phyloP scores from a whole-genome alignment of 2,797 vertebrate genomes.

The Columba guinea region DNA sequence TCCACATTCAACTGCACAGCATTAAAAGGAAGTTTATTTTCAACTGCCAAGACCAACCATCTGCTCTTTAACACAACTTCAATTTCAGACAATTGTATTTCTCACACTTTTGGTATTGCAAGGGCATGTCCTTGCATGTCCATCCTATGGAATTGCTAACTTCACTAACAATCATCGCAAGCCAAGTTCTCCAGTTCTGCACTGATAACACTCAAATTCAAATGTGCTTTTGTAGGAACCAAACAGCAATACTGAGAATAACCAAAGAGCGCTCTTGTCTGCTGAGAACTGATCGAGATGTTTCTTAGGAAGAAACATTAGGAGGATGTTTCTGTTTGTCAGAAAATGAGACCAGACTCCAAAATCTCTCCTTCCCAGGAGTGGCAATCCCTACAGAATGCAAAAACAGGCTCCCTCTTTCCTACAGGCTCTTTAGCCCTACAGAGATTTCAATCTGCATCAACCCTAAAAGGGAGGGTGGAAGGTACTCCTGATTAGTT shows the following conservation, averaged over 20 bases:
- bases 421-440: background rate
- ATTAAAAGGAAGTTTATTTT: background rate
- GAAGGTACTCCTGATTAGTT: background rate
- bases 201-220: background rate
- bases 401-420: background rate
- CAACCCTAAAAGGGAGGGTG: background rate
- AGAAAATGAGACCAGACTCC: background rate
- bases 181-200: background rate
- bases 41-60: background rate
- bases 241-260: background rate
- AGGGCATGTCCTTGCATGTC: background rate
- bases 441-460: background rate
- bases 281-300: background rate
- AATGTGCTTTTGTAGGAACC: background rate
- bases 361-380: background rate
- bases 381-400: background rate
- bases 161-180: background rate
- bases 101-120: background rate
- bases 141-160: background rate
- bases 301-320: background rate
- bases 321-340: background rate
- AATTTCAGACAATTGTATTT: background rate
- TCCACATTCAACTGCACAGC: background rate
- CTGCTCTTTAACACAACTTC: background rate
- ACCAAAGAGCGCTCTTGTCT: background rate